Evolutionary conservation across 35 echinoderm and acorn worm species (phyloP).

Genomic region (Amphiura filiformis): DNA sequence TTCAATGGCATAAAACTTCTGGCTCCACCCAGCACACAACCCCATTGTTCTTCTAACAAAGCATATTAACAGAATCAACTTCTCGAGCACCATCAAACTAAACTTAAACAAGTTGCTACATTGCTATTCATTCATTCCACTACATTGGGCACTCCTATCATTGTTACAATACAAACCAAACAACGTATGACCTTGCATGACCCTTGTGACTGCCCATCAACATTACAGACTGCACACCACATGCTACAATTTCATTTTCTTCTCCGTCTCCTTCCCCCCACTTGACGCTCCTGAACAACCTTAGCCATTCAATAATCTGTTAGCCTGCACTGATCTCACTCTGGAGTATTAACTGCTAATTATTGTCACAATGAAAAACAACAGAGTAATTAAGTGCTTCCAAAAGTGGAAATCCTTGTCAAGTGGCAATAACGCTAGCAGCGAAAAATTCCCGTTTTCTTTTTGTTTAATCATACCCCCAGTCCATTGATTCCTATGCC

Average conservation of each 20-base stretch:
- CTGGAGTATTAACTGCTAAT: background rate
- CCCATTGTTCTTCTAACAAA: no score
- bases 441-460: background rate
- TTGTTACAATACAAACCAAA: background rate
- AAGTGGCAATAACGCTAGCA: constrained; percentile 11
- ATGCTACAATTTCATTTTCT: constrained; percentile 12
- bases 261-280: background rate
- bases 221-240: background rate
- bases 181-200: background rate
- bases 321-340: background rate
- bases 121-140: background rate
- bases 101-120: no score
- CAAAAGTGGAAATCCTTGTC: constrained; percentile 7
- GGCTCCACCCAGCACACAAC: no score
- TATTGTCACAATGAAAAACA: constrained; percentile 9
- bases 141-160: background rate
- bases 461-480: background rate
- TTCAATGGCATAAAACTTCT: no score
- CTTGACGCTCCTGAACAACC: background rate
- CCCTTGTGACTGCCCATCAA: background rate
- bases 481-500: background rate
- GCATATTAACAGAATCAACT: no score
- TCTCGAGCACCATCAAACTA: no score
- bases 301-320: background rate
- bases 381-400: constrained; percentile 3